These are phyloP conservation scores for Ctena decussata DNA, from an alignment of 2,888 invertebrate species.

Conservation along the genomic window DNA sequence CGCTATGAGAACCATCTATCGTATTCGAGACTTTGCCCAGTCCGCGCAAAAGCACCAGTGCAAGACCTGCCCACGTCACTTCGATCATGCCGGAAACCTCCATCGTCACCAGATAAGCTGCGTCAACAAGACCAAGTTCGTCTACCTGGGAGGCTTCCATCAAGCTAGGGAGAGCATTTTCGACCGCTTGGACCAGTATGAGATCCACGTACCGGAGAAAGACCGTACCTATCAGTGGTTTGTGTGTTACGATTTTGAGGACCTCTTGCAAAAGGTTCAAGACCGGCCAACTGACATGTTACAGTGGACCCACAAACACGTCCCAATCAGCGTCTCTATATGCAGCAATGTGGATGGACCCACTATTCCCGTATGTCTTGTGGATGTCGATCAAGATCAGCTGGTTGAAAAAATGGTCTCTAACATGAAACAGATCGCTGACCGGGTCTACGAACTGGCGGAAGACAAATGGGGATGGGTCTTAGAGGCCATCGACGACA, in stretches of 20 bases:
- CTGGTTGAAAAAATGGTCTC: slow-evolving; percentile 32
- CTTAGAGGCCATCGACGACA: slow-evolving; percentile 36
- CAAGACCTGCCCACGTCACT: slow-evolving; percentile 46
- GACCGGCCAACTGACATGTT: slow-evolving; percentile 29
- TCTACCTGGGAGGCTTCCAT: slow-evolving; percentile 52
- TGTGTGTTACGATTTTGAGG: slow-evolving; percentile 49
- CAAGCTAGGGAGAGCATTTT: slow-evolving; percentile 31
- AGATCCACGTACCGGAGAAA: slow-evolving; percentile 32
- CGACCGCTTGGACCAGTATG: slow-evolving; percentile 36
- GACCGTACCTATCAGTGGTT: slow-evolving; percentile 48
- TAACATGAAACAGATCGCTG: slow-evolving; percentile 19
- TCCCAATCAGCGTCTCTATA: slow-evolving; percentile 44
- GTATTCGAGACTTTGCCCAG: slow-evolving; percentile 19
- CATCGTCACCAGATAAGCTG: slow-evolving; percentile 46
- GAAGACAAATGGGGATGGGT: slow-evolving; percentile 50
- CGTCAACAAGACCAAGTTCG: slow-evolving; percentile 36
- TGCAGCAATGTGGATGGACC: slow-evolving; percentile 48
- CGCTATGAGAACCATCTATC: slow-evolving; percentile 48
- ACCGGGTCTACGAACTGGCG: slow-evolving; percentile 15
- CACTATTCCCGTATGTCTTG: slow-evolving; percentile 34
- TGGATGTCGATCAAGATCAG: slow-evolving; percentile 34
- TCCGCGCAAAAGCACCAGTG: slow-evolving; percentile 41
- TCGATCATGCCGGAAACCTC: slow-evolving; percentile 21
- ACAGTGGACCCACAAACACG: slow-evolving; percentile 46
- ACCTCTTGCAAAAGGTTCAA: slow-evolving; percentile 24